These are phyloP conservation scores for Cydia splendana DNA, from an alignment of 1,140 invertebrate genomes.

Conservation along the genomic window DNA sequence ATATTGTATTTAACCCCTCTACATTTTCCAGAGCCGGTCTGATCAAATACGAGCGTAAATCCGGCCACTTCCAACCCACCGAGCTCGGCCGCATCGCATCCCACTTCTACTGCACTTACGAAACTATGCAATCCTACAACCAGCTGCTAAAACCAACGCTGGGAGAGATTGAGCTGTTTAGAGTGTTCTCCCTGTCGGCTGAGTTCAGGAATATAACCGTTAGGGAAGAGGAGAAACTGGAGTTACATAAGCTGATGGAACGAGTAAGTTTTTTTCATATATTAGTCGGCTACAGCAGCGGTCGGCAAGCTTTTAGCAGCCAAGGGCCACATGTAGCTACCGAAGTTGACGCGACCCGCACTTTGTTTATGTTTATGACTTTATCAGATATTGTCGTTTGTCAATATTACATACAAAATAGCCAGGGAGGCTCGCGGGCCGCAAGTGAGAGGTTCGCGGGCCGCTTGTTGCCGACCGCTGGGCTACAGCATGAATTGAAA, in stretches of 20 bases:
- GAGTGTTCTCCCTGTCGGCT: constrained; percentile 98
- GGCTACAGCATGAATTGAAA: too few species aligned
- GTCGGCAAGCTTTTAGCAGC: too few species aligned
- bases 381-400: too few species aligned
- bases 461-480: too few species aligned
- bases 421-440: too few species aligned
- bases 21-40: constrained; percentile 86
- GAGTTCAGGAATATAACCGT: constrained; percentile 97
- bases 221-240: constrained; percentile 98
- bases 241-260: constrained; percentile 96
- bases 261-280: constrained; percentile 49
- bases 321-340: too few species aligned
- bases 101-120: constrained; percentile 98
- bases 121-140: constrained; percentile 98
- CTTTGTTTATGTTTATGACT: too few species aligned
- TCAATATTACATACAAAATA: too few species aligned
- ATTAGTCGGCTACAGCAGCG: too few species aligned
- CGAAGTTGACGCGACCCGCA: too few species aligned
- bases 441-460: too few species aligned
- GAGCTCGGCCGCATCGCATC: constrained; percentile 98
- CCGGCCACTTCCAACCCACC: constrained; percentile 94
- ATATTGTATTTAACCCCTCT: too few species aligned
- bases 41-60: constrained; percentile 97
- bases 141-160: constrained; percentile 97
- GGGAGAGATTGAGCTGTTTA: constrained; percentile 98